Conservation (phyloP, 2,888 invertebrate genomes). For the Lasius fuliginosus region DNA sequence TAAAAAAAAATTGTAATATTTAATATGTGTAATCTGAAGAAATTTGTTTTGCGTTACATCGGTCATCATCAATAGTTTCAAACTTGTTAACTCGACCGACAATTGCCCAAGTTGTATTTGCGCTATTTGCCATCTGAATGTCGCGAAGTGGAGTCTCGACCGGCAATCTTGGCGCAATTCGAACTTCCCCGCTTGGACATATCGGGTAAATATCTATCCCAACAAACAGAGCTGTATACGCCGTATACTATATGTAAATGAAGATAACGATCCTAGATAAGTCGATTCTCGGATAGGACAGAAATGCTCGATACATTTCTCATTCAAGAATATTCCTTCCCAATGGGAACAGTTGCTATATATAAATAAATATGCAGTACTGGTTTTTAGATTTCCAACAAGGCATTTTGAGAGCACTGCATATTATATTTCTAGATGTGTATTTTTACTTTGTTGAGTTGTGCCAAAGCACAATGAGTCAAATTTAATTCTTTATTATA, state of each 20-base stretch:
- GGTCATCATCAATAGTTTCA: constrained; percentile 24
- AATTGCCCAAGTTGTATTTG: constrained; percentile 25
- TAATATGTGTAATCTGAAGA: background rate
- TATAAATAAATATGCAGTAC: background rate
- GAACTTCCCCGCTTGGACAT: constrained; percentile 57
- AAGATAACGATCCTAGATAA: constrained; percentile 45
- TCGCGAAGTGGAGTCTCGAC: constrained; percentile 54
- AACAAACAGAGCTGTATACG: constrained; percentile 57
- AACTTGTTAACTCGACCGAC: constrained; percentile 16
- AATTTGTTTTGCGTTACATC: background rate
- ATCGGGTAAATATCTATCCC: constrained; percentile 60
- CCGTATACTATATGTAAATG: constrained; percentile 37
- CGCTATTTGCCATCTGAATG: constrained; percentile 44
- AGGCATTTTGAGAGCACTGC: background rate
- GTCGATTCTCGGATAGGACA: background rate
- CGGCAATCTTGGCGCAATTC: constrained; percentile 64
- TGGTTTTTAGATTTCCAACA: background rate
- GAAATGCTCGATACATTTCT: constrained; percentile 15
- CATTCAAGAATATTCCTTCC: background rate
- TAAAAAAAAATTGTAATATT: constrained; percentile 14
- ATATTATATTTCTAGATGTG: background rate
- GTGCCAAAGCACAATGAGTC: no score
- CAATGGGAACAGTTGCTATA: background rate
- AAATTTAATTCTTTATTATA: no score
- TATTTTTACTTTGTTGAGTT: background rate